These are phyloP conservation scores for Pseudopipra pipra DNA, from an alignment of 2,113 vertebrate species.

Conservation along the genomic window DNA sequence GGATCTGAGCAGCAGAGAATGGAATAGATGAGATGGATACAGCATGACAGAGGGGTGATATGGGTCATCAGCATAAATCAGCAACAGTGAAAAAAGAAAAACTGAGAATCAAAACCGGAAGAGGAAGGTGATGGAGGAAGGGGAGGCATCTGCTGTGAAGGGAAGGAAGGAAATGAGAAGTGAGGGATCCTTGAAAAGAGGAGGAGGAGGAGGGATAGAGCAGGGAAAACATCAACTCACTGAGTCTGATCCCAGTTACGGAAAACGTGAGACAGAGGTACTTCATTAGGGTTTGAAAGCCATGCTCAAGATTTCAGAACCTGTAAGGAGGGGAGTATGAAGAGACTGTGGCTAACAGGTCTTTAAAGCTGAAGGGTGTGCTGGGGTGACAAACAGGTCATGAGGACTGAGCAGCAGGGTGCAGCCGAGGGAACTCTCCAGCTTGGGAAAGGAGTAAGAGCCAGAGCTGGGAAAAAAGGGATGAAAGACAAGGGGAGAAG, in stretches of 20 bases:
- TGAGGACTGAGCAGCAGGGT: background rate
- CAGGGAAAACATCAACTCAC: background rate
- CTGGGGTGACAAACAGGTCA: background rate
- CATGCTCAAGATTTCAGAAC: background rate
- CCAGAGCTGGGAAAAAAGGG: background rate
- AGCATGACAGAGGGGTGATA: background rate
- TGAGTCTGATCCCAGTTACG: background rate
- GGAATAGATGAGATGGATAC: background rate
- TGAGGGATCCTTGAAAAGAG: background rate
- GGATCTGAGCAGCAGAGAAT: background rate
- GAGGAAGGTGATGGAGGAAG: background rate
- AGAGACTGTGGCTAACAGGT: background rate
- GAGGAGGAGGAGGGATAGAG: background rate
- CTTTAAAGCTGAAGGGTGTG: background rate
- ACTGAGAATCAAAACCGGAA: background rate
- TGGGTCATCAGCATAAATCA: background rate
- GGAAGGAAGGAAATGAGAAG: background rate
- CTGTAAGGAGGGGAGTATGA: background rate
- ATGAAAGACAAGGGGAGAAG: background rate
- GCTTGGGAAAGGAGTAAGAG: background rate
- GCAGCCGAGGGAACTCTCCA: fast-evolving
- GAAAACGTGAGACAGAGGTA: background rate
- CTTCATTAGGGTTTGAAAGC: background rate
- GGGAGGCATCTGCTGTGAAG: background rate
- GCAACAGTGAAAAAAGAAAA: background rate